Evolutionary conservation across 2,113 vertebrate species (phyloP).

Genomic region (Platichthys stellatus): DNA sequence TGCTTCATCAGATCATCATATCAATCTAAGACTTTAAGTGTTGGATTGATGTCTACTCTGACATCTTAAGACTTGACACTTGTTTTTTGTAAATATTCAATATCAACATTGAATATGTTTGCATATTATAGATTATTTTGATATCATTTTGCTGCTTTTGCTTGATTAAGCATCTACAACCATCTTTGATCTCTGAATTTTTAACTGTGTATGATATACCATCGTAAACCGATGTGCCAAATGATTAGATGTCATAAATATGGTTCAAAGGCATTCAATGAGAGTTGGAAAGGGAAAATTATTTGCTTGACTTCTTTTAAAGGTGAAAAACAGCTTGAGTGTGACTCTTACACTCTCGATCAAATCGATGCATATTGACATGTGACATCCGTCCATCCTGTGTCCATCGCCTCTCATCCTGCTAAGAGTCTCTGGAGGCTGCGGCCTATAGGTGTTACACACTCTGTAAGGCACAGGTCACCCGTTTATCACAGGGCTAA

Average conservation of each 20-base stretch:
- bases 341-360: conserved; percentile 15
- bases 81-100: too few relatives aligned
- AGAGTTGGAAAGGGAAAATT: not conserved
- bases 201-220: too few relatives aligned
- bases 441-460: not conserved
- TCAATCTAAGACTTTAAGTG: not conserved
- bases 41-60: too few relatives aligned
- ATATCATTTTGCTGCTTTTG: too few relatives aligned
- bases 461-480: conserved; percentile 6
- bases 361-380: conserved; percentile 42
- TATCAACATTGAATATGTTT: too few relatives aligned
- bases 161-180: too few relatives aligned
- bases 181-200: too few relatives aligned
- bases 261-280: not conserved
- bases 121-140: too few relatives aligned
- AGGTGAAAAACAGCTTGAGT: not conserved
- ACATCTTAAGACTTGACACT: too few relatives aligned
- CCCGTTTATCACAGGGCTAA: conserved; percentile 16
- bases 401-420: not conserved
- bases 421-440: not conserved
- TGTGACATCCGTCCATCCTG: conserved; percentile 26
- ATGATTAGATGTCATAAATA: not conserved
- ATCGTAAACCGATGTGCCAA: not conserved
- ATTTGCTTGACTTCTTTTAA: not conserved
- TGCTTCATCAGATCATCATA: not conserved